Evolutionary conservation across 2,113 vertebrate genomes (phyloP).

Genomic region (Smithornis capensis): DNA sequence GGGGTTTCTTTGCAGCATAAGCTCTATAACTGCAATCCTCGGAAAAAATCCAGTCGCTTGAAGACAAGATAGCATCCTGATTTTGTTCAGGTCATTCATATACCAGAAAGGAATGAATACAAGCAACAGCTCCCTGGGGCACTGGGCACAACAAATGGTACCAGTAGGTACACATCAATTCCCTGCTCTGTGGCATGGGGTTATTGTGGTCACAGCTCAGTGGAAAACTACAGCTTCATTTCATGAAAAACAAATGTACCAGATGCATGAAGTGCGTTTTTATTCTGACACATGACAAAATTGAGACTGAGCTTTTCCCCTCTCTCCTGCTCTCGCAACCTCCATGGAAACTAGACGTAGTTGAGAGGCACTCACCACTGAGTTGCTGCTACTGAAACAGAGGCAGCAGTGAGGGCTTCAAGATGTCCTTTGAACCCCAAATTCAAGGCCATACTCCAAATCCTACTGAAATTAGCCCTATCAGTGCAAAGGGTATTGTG

Average conservation of each 20-base stretch:
- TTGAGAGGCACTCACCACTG: neutral
- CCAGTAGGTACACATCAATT: neutral
- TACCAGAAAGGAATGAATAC: neutral
- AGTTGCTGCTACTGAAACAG: neutral
- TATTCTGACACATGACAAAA: neutral
- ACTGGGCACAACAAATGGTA: neutral
- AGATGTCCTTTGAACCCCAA: neutral
- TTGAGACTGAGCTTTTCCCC: neutral
- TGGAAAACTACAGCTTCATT: neutral
- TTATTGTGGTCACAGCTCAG: neutral
- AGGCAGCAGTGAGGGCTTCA: neutral
- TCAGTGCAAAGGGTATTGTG: neutral
- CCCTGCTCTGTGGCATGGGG: neutral
- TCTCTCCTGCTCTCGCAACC: accelerated
- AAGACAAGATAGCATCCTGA: neutral
- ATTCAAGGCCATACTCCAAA: neutral
- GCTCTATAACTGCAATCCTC: neutral
- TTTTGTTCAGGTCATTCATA: neutral
- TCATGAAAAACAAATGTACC: neutral
- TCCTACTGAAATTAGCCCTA: neutral
- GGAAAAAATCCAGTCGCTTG: neutral
- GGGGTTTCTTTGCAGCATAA: neutral
- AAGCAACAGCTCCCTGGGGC: neutral
- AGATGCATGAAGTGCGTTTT: neutral
- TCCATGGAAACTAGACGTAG: accelerated